These are phyloP conservation scores for Ormyrus thymus DNA, from an alignment of 2,888 invertebrate genomes.

Conservation along the genomic window DNA sequence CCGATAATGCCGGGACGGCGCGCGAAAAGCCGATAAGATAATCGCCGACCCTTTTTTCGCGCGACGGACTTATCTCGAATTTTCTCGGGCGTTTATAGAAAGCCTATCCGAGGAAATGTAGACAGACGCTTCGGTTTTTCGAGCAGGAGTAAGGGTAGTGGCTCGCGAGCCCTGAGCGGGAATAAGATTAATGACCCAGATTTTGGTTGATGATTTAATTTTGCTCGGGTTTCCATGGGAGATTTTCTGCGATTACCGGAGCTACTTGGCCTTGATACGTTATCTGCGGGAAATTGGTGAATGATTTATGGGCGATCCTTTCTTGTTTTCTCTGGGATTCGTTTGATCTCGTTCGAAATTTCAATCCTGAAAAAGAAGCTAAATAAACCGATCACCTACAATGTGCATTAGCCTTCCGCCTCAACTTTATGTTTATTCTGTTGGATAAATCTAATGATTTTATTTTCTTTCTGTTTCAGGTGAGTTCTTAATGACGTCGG, in stretches of 20 bases:
- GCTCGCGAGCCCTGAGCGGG: background rate
- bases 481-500: slow-evolving; percentile 9
- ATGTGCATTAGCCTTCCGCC: no score
- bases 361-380: no score
- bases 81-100: background rate
- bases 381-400: no score
- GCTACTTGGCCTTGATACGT: slow-evolving; percentile 18
- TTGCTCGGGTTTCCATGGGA: background rate
- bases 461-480: slow-evolving; percentile 42
- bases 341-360: background rate
- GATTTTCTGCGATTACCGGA: background rate
- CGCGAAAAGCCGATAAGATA: background rate
- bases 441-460: background rate
- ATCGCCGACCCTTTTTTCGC: background rate
- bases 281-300: slow-evolving; percentile 31
- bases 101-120: background rate
- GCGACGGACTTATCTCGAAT: no score
- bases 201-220: background rate
- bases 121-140: no score
- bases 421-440: background rate
- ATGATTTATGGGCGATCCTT: slow-evolving; percentile 30
- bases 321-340: slow-evolving; percentile 34
- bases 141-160: background rate
- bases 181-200: slow-evolving; percentile 11
- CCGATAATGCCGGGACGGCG: slow-evolving; percentile 1